These are phyloP conservation scores for Drosophila serrata DNA, from an alignment of 1,140 invertebrate genomes.

Conservation along the genomic window DNA sequence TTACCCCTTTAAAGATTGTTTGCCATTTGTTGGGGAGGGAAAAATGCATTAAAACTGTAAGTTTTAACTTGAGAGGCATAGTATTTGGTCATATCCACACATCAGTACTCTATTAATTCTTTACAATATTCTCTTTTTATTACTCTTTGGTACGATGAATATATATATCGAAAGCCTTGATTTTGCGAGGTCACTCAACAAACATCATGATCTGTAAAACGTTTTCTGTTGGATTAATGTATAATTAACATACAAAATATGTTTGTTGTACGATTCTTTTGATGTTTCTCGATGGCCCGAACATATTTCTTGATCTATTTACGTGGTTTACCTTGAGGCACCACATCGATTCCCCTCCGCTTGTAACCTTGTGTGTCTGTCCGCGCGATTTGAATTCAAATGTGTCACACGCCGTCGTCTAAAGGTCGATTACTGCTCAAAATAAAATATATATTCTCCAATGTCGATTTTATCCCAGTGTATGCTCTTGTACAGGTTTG, in stretches of 20 bases:
- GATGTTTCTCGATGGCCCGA: constrained; percentile 4
- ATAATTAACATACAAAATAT: constrained; percentile 5
- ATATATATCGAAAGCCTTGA: too few relatives aligned
- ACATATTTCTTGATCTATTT: constrained; percentile 52
- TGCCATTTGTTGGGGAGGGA: not conserved
- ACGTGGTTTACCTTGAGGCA: constrained; percentile 60
- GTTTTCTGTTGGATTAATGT: not conserved
- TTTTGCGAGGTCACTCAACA: not conserved
- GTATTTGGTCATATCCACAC: too few relatives aligned
- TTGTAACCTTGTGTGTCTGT: constrained; percentile 45
- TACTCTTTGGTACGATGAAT: too few relatives aligned
- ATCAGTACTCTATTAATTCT: too few relatives aligned
- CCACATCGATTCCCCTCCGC: constrained; percentile 6
- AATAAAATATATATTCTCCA: constrained; percentile 58
- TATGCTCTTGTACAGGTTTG: constrained; percentile 30
- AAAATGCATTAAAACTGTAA: not conserved
- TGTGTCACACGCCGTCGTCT: constrained; percentile 36
- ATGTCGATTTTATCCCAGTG: constrained; percentile 28
- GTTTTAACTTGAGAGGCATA: not conserved
- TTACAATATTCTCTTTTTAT: too few relatives aligned
- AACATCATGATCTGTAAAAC: not conserved
- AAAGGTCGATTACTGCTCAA: constrained; percentile 47
- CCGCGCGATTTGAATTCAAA: constrained; percentile 68
- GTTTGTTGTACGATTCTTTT: constrained; percentile 8
- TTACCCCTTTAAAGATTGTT: constrained; percentile 22